Percentiles rank a stretch among this genome's conserved stretches.
phyloP scores from a whole-genome alignment of 2,797 vertebrate genomes.

The Carcharodon carcharias region DNA sequence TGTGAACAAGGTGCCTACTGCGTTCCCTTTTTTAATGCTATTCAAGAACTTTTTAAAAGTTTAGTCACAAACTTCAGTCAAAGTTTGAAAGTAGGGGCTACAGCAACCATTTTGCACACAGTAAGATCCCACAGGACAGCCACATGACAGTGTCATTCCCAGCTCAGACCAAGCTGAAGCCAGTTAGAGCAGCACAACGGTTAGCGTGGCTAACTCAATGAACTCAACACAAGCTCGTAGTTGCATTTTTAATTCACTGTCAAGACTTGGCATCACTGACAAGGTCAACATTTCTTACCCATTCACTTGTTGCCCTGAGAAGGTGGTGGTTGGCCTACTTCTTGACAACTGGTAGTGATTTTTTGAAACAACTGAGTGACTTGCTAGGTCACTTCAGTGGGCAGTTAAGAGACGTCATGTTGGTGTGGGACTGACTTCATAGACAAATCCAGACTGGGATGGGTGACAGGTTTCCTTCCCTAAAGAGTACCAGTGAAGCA shows the following conservation, averaged over 20 bases:
- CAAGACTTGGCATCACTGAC: neutral
- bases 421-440: neutral
- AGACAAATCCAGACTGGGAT: too few relatives aligned
- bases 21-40: neutral
- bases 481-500: too few relatives aligned
- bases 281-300: neutral
- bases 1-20: neutral
- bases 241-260: neutral
- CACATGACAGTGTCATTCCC: neutral
- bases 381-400: neutral
- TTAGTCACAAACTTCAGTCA: neutral
- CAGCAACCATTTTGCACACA: neutral
- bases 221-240: neutral
- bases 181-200: neutral
- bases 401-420: neutral
- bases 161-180: neutral
- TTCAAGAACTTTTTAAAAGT: neutral
- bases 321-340: neutral
- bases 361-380: neutral
- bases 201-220: neutral
- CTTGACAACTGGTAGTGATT: neutral
- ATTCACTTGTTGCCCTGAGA: neutral
- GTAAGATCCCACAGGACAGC: neutral
- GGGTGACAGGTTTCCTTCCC: too few relatives aligned
- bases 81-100: neutral